Evolutionary conservation across 2,888 invertebrate genomes (phyloP), one percentile per base, ranked within the genome.

Genomic region (Drosophila dives): DNA sequence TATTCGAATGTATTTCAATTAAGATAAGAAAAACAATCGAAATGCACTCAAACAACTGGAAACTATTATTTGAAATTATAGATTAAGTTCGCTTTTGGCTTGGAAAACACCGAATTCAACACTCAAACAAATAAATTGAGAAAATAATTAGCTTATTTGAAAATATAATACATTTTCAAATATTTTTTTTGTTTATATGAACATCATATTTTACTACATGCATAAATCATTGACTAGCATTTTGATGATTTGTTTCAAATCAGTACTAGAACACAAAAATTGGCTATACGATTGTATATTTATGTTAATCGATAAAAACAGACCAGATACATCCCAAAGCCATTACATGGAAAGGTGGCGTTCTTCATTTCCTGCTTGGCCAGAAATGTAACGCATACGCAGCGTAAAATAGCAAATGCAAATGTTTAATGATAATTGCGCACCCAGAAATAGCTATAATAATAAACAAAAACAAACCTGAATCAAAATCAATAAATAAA

Each of bases 391-490:
- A 77, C 90, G 74, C 73, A 86, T 88, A 80, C 85, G 85, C 88
- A 64, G 63, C 68, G 75, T 85, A 50, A 50, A 67, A 69, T 67
- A 72, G 76, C 67, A 75, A 75, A 86, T 89, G 88, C 90, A 79
- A 89, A 89, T 84, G 77, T 76, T 87, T 73, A 78, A 85, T 69
- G 82, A 83, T 85, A 78, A 84, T 81, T 67, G 85, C 87, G 75
- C 75, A 83, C 69, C 59, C 45, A 59, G 36, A 42, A 53, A 75
- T 51, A 56, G 54, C 54, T 49, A 65, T 50, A 61, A 65, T 54
- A 75, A 80, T 68, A 68, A 76, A 80, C 67, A 77, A 67, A 67
- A 56, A 11, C 26, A 38, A 54, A 26, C 26, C 26, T n/a, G 15
- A 50, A 59, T 42, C 59, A 62, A 77, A 82, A 73, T 63, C 80